Base-by-base conservation (phyloP, 2,797 vertebrate genomes). In the Strix occidentalis region DNA sequence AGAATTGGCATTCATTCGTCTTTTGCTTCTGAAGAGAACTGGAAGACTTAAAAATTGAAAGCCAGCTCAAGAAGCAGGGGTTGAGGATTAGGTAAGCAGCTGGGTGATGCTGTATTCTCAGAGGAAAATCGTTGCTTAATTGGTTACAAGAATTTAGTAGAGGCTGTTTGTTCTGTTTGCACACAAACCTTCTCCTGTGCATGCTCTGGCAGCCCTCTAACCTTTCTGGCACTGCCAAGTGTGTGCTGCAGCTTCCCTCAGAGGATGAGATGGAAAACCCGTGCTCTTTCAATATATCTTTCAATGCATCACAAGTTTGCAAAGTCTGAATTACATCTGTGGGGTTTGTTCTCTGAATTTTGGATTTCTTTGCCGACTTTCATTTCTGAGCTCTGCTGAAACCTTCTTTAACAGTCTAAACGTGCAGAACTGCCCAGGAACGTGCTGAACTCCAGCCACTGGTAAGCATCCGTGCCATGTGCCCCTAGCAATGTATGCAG, bases 81-180 rank as follows among this genome's bases (percentile, higher is more conserved):
- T 45, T 90, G 79, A 35, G 71, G 65, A 86, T 92, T 93, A 91
- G 53, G 56, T 90, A 78, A 76, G 61, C 78, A 74, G 33, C 58
- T 83, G 48, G 58, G 66, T 16, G 3, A 75, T 86, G 86, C 63
- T 63, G 58, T 76, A 57, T 90, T 79, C 74, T 87, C 66, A 39
- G 91, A 76, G 18, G 39, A 95, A 78, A 84, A 57, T 54, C 65
- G 51, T 84, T 88, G 51, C 77, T 91, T 92, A 91, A 93, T 95
- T 90, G 64, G 85, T 77, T 93, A 75, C 81, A 91, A 66, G 68
- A 91, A 70, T 84, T 87, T 39, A 82, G 54, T 77, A 37, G 43
- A 76, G 77, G 71, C 68, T 93, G 66, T 93, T 95, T 50, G 50
- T 92, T 93, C 66, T 93, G 46, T 45, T 45, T 89, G 68, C 76